Base-by-base conservation (phyloP, 35 echinoderm and acorn worm species). In the Apostichopus parvimensis region DNA sequence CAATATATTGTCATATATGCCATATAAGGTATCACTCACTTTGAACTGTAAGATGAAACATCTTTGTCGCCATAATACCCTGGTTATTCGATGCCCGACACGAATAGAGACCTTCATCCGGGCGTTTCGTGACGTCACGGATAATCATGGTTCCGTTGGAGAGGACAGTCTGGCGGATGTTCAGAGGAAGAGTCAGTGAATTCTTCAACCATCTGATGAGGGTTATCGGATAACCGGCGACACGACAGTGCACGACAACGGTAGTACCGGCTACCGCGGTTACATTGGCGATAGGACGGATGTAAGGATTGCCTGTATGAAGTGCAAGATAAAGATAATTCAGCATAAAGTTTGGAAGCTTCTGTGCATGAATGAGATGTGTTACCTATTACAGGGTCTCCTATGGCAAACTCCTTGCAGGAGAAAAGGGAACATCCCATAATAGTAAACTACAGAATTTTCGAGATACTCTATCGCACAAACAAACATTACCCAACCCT, bases 171-270 rank as follows among this genome's bases (percentile, higher is more conserved):
- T 98, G 97, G 4, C 97, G 86, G 54, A 93, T 72, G 53, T 95
- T 94, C 34, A 93, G 78, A 8, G 97, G 97, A 26, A 96, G 83
- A 9, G 79, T 56, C n/a, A 34, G 59, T 6, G 14, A 80, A 17
- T 92, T 89, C 57, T 98, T 98, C 24, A 78, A 81, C 97, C 97
- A 98, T 26, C 73, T 88, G 65, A 98, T 98, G 79, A 54, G 57
- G 5, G 91, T 64, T 34, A 98, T 96, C 9, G 97, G 97, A 73
- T 96, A 96, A 80, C 97, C 97, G 17, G 95, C 97, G 17, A 96
- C 94, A 53, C 91, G 91, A 76, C 97, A 98, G 28, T 96, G 90
- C 1, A 98, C 90, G 21, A 54, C 80, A 8, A 94, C 80, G 78
- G 78, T 87, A 4, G 80, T 90, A 6, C 94, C 97, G 8, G 93